phyloP scores from a whole-genome alignment of 1,140 invertebrate species.

The Drosophila jambulina region DNA sequence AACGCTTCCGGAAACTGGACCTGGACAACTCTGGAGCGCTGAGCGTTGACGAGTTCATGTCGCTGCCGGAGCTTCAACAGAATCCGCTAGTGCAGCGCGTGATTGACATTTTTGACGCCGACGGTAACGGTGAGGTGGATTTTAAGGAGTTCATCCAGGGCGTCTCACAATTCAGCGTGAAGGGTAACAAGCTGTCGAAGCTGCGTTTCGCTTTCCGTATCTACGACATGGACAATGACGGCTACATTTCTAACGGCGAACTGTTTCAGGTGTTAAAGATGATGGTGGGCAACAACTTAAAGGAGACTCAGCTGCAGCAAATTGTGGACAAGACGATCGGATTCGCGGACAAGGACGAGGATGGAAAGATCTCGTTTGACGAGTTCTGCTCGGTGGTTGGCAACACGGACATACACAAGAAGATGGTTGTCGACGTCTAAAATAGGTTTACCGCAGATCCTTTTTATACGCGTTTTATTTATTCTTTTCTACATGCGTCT shows the following conservation, averaged over 20 bases:
- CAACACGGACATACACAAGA: constrained; percentile 99
- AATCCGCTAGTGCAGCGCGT: constrained; percentile 99
- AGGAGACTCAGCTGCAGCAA: constrained; percentile 97
- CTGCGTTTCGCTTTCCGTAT: constrained; percentile 99
- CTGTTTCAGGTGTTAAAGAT: constrained; percentile 99
- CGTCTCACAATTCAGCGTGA: constrained; percentile 99
- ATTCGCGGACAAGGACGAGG: constrained; percentile 98
- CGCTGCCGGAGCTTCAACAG: constrained; percentile 98
- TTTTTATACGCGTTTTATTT: constrained; percentile 68
- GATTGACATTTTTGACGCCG: constrained; percentile 99
- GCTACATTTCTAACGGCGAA: constrained; percentile 99
- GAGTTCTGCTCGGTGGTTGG: constrained; percentile 98
- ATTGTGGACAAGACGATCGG: constrained; percentile 98
- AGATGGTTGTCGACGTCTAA: constrained; percentile 99
- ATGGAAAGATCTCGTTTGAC: constrained; percentile 98
- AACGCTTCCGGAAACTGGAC: constrained; percentile 98
- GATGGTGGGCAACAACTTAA: constrained; percentile 99
- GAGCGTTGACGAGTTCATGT: constrained; percentile 99
- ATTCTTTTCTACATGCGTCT: constrained; percentile 59
- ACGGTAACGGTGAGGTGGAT: constrained; percentile 97
- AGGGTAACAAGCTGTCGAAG: constrained; percentile 99
- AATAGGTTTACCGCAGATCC: constrained; percentile 39
- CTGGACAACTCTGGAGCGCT: constrained; percentile 98
- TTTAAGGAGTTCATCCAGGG: constrained; percentile 99
- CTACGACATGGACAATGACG: constrained; percentile 99